phyloP scores from a whole-genome alignment of 2,888 invertebrate species.

The Eupeodes luniger region DNA sequence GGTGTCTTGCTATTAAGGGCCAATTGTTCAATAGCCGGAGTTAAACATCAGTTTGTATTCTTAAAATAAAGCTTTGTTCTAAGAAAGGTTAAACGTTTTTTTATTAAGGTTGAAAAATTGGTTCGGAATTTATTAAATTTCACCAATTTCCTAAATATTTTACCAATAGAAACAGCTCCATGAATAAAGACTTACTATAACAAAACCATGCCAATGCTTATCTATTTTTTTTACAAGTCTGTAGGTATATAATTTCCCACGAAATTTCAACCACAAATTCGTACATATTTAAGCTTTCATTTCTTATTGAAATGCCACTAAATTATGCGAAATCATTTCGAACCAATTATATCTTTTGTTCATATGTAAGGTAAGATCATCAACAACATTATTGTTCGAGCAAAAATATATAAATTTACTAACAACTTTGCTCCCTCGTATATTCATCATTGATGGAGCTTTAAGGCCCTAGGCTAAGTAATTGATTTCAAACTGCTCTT shows the following conservation, averaged over 20 bases:
- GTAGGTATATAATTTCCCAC: slow-evolving; percentile 16
- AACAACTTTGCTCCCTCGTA: neutral
- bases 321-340: slow-evolving; percentile 55
- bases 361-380: slow-evolving; percentile 14
- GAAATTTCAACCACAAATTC: slow-evolving; percentile 1
- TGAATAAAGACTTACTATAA: neutral
- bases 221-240: neutral
- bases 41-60: too few relatives aligned
- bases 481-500: slow-evolving; percentile 66
- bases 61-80: too few relatives aligned
- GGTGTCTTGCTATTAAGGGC: too few relatives aligned
- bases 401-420: neutral
- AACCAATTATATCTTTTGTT: slow-evolving; percentile 60
- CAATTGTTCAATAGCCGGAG: too few relatives aligned
- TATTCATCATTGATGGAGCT: neutral
- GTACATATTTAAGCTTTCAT: neutral
- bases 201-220: neutral
- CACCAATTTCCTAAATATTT: too few relatives aligned
- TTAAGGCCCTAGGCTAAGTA: slow-evolving; percentile 55
- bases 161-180: neutral
- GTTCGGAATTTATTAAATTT: too few relatives aligned
- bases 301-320: slow-evolving; percentile 36
- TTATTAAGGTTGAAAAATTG: too few relatives aligned
- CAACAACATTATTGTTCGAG: slow-evolving; percentile 43
- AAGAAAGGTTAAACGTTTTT: too few relatives aligned